Conservation (phyloP, 35 echinoderm and acorn worm genomes). For the Strongylocentrotus purpuratus region DNA sequence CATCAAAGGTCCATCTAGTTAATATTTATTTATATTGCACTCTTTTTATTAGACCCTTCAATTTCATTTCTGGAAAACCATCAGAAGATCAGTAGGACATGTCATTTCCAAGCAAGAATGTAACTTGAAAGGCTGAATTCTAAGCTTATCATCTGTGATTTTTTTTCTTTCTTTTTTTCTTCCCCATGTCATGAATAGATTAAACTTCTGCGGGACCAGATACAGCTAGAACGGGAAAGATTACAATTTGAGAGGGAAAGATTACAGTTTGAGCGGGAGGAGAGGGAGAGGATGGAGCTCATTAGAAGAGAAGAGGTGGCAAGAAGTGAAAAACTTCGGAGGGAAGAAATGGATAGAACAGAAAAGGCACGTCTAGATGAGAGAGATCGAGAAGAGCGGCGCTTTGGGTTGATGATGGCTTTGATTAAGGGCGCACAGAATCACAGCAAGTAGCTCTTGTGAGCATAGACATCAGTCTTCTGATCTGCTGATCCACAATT, state of each 20-base stretch:
- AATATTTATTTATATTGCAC: no score
- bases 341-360: neutral
- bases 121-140: no score
- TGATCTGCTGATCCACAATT: neutral
- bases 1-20: no score
- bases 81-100: no score
- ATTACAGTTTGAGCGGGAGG: neutral
- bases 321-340: neutral
- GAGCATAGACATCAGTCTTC: neutral
- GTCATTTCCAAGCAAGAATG: no score
- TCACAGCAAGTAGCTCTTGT: neutral
- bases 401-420: neutral
- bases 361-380: conserved; percentile 9
- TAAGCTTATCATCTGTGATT: no score
- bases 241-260: neutral
- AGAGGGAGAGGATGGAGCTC: neutral
- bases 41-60: no score
- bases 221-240: neutral
- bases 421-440: neutral
- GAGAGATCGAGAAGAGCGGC: neutral
- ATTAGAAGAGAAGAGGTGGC: neutral
- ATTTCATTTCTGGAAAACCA: no score
- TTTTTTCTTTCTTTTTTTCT: no score
- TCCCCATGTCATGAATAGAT: neutral
- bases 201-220: neutral